Conservation (phyloP, 2,888 invertebrate genomes). For the Blastobasis adustella region DNA sequence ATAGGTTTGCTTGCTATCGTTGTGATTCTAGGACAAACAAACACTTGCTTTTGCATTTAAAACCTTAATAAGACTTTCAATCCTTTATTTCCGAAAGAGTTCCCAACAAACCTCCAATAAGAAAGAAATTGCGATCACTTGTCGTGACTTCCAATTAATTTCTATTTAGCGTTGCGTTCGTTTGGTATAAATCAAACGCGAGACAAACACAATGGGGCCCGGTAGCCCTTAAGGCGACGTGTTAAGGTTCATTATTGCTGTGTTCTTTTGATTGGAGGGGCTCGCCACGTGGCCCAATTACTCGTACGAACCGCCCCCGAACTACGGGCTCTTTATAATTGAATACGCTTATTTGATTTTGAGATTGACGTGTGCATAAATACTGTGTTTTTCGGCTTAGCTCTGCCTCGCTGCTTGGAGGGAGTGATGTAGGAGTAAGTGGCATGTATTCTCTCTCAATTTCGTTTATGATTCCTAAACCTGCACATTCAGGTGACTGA, state of each 20-base stretch:
- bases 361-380: constrained; percentile 44
- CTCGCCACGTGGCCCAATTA: constrained; percentile 63
- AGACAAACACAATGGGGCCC: constrained; percentile 9
- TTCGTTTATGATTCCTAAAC: no score
- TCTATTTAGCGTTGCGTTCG: constrained; percentile 30
- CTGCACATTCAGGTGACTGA: no score
- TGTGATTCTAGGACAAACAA: no score
- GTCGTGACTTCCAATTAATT: constrained; percentile 56
- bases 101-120: neutral
- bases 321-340: constrained; percentile 55
- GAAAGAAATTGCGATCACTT: constrained; percentile 11
- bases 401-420: neutral
- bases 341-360: constrained; percentile 64
- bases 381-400: constrained; percentile 1
- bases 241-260: constrained; percentile 15
- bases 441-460: no score
- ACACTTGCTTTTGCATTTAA: no score
- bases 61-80: no score
- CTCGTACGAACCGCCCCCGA: constrained; percentile 31
- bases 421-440: no score
- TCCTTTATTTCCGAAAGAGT: no score
- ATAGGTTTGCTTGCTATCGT: no score
- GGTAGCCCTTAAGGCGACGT: constrained; percentile 14
- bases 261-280: constrained; percentile 22
- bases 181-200: constrained; percentile 27